Conservation (phyloP, 2,113 vertebrate genomes). For the Capra hircus region DNA sequence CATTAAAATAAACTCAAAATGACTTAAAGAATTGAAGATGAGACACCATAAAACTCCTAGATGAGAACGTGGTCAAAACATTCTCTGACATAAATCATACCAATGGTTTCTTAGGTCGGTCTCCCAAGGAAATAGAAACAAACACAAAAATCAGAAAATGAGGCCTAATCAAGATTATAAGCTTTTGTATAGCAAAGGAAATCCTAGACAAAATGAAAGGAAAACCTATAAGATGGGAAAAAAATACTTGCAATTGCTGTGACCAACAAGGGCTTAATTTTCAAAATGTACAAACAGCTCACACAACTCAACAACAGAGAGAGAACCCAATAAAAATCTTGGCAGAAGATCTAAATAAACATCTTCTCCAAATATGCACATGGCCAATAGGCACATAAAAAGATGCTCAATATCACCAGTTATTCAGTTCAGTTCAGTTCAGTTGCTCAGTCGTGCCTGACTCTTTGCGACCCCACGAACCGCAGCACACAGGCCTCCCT, state of each 20-base stretch:
- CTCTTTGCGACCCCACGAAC: too few relatives aligned
- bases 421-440: too few relatives aligned
- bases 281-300: neutral
- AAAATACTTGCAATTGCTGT: neutral
- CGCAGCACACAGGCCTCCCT: accelerated
- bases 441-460: accelerated
- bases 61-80: neutral
- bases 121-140: neutral
- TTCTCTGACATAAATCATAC: neutral
- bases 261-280: neutral
- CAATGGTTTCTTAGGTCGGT: neutral
- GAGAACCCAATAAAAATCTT: neutral
- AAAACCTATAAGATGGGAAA: neutral
- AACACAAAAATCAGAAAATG: neutral
- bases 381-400: neutral
- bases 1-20: neutral
- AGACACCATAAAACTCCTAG: neutral
- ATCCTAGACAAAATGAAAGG: neutral
- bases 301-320: neutral
- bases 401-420: neutral
- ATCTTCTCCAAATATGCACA: neutral
- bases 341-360: neutral
- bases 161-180: neutral
- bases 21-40: neutral
- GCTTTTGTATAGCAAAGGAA: neutral